Percentiles rank a stretch among this genome's conserved stretches.
Evolutionary conservation across 2,113 vertebrate genomes (phyloP).

Genomic region (Gnathonemus longibarbis): DNA sequence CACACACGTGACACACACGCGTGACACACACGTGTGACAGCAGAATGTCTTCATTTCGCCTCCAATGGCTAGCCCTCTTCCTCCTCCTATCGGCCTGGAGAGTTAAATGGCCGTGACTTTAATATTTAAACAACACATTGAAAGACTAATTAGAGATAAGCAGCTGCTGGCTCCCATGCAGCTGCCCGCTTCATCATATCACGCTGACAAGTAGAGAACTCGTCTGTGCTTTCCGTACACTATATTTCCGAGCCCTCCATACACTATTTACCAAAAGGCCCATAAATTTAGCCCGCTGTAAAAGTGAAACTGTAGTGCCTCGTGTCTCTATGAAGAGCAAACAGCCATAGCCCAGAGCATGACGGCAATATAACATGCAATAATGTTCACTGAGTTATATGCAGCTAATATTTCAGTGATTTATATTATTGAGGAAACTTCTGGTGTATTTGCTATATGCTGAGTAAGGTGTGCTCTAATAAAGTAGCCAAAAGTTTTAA

Average conservation of each 20-base stretch:
- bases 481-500: neutral
- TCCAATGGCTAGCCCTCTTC: neutral
- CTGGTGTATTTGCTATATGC: neutral
- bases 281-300: neutral
- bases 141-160: slow-evolving; percentile 11
- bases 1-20: too few relatives aligned
- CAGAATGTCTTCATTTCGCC: neutral
- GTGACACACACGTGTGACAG: too few relatives aligned
- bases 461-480: neutral
- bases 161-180: neutral
- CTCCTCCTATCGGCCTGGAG: neutral
- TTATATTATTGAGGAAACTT: neutral
- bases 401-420: neutral
- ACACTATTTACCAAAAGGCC: slow-evolving; percentile 6
- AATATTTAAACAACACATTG: neutral
- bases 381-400: neutral
- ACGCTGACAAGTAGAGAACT: neutral
- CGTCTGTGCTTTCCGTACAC: too few relatives aligned
- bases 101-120: slow-evolving; percentile 5
- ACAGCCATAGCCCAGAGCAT: neutral
- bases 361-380: neutral
- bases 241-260: neutral
- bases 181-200: slow-evolving; percentile 14
- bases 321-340: neutral
- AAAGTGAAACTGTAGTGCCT: neutral